A percentile compares a stretch with the other conserved stretches of the same genome.
Evolutionary conservation across 2,888 invertebrate genomes (phyloP).

Genomic region (Oxystoma pomonae): DNA sequence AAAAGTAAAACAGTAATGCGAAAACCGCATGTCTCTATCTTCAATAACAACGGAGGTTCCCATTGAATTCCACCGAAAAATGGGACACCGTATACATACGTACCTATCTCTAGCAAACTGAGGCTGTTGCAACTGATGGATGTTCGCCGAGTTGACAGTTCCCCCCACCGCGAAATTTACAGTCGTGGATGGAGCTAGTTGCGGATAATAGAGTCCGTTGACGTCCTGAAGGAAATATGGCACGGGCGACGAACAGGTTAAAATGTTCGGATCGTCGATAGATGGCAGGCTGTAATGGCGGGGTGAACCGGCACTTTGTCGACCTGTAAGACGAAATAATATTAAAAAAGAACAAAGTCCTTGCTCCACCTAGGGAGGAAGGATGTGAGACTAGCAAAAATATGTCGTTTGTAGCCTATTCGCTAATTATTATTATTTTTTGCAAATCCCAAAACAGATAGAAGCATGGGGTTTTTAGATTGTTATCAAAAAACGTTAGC

Average conservation of each 20-base stretch:
- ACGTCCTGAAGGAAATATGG: slow-evolving; percentile 45
- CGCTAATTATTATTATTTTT: no score
- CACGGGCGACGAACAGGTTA: slow-evolving; percentile 44
- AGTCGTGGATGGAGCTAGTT: slow-evolving; percentile 38
- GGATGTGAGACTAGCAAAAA: no score
- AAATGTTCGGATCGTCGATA: slow-evolving; percentile 53
- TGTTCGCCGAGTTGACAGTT: slow-evolving; percentile 47
- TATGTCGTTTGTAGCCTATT: no score
- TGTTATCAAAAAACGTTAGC: no score
- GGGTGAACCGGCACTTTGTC: slow-evolving; percentile 48
- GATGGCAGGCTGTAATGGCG: slow-evolving; percentile 68
- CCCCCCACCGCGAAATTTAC: slow-evolving; percentile 69
- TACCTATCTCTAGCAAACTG: slow-evolving; percentile 30
- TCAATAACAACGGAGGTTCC: no score
- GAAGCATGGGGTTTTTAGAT: no score
- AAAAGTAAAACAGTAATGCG: no score
- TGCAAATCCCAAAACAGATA: no score
- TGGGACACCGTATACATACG: slow-evolving; percentile 12
- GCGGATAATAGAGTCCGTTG: slow-evolving; percentile 42
- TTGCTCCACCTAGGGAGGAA: no score
- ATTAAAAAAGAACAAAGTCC: neutral
- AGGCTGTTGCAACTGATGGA: slow-evolving; percentile 37
- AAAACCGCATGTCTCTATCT: no score
- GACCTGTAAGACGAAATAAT: neutral
- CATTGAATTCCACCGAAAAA: no score